phyloP scores from a whole-genome alignment of 92 coral and sea anemone species.

The Palythoa heliodiscus region DNA sequence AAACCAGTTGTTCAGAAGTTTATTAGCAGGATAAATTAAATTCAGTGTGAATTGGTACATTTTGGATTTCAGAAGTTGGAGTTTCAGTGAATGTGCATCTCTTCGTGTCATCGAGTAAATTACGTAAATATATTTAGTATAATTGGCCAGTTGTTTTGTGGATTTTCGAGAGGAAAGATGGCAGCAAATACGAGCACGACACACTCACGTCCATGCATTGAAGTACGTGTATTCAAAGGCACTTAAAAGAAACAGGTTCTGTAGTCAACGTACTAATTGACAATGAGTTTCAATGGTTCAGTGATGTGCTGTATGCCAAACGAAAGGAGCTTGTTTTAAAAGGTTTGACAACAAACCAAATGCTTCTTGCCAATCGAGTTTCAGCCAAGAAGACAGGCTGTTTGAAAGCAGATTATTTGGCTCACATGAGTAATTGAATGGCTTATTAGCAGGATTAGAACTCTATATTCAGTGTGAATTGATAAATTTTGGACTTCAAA shows the following conservation, averaged over 20 bases:
- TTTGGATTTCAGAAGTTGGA: too few relatives aligned
- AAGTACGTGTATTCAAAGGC: slow-evolving; percentile 27
- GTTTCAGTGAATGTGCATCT: too few relatives aligned
- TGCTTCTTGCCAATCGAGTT: slow-evolving; percentile 23
- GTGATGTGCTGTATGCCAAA: slow-evolving; percentile 23
- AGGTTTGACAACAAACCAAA: slow-evolving; percentile 33
- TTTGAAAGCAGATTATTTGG: not conserved
- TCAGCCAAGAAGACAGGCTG: slow-evolving; percentile 19
- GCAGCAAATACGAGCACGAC: slow-evolving; percentile 29
- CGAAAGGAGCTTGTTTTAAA: not conserved
- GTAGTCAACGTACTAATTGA: not conserved
- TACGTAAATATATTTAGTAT: too few relatives aligned
- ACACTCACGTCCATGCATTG: slow-evolving; percentile 32
- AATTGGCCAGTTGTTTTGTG: not conserved
- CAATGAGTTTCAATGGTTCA: slow-evolving; percentile 17
- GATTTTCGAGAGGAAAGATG: slow-evolving; percentile 17
- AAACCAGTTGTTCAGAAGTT: too few relatives aligned
- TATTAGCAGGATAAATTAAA: too few relatives aligned
- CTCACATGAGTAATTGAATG: too few relatives aligned
- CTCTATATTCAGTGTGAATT: too few relatives aligned
- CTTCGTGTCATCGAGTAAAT: too few relatives aligned
- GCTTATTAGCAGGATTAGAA: too few relatives aligned
- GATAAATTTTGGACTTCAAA: too few relatives aligned
- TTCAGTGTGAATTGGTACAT: too few relatives aligned
- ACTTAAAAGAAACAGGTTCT: slow-evolving; percentile 23